phyloP scores from a whole-genome alignment of 2,888 invertebrate species.

The Encarsia formosa region DNA sequence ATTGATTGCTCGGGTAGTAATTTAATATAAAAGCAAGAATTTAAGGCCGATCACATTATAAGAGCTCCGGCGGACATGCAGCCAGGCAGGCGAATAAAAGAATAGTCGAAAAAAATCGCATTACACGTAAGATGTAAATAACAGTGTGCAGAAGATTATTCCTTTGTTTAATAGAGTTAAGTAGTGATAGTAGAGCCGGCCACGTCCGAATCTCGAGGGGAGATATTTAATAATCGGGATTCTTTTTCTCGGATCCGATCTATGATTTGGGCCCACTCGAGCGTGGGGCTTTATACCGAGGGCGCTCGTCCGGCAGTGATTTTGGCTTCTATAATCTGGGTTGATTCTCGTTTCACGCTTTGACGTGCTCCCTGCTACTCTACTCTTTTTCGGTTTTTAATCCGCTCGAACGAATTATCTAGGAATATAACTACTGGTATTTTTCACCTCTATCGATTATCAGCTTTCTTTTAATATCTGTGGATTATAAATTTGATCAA shows the following conservation, averaged over 20 bases:
- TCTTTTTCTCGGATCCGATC: conserved; percentile 6
- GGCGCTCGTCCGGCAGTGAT: no score
- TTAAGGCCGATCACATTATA: not conserved
- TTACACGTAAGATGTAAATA: conserved; percentile 20
- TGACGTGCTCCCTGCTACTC: conserved; percentile 2
- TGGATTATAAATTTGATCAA: no score
- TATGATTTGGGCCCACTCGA: not conserved
- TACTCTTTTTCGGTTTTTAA: no score
- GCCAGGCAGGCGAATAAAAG: not conserved
- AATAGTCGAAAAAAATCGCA: not conserved
- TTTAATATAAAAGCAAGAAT: conserved; percentile 8
- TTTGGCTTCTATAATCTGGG: no score
- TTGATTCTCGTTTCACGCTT: conserved; percentile 24
- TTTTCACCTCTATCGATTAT: no score
- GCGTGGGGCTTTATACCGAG: no score
- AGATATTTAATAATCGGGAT: conserved; percentile 14
- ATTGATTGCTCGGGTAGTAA: conserved; percentile 15
- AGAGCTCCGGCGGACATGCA: not conserved
- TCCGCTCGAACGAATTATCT: no score
- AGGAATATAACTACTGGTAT: not conserved
- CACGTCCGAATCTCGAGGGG: conserved; percentile 15
- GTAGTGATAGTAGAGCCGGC: conserved; percentile 9
- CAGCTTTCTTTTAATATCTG: no score
- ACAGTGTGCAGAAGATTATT: conserved; percentile 6
- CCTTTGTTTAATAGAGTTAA: conserved; percentile 24